Conservation (phyloP, 2,797 vertebrate genomes). For the Tachyglossus aculeatus region DNA sequence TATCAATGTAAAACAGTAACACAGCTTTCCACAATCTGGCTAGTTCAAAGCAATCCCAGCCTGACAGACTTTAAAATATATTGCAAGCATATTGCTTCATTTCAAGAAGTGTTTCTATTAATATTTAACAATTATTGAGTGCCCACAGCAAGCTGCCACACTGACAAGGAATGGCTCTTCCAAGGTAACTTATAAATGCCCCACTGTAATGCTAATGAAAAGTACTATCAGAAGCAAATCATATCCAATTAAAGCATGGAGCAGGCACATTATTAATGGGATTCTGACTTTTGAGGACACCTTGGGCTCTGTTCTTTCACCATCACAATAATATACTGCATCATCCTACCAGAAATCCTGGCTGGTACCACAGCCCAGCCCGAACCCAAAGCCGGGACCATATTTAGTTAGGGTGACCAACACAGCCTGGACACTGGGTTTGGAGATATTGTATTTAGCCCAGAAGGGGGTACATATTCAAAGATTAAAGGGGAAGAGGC, state of each 20-base stretch:
- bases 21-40: not conserved
- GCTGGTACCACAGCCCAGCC: too few species aligned
- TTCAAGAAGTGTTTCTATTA: slow-evolving; percentile 9
- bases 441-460: too few species aligned
- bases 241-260: slow-evolving; percentile 50
- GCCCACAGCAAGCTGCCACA: slow-evolving; percentile 19
- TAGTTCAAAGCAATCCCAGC: slow-evolving; percentile 22
- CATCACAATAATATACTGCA: too few species aligned
- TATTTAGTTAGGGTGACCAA: too few species aligned
- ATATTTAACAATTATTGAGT: slow-evolving; percentile 35
- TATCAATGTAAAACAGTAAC: slow-evolving; percentile 24
- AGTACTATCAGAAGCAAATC: slow-evolving; percentile 51
- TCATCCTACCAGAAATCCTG: too few species aligned
- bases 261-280: slow-evolving; percentile 45
- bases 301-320: slow-evolving; percentile 22
- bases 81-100: not conserved
- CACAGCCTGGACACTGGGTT: too few species aligned
- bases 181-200: slow-evolving; percentile 20
- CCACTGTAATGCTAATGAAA: slow-evolving; percentile 34
- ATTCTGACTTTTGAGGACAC: slow-evolving; percentile 33
- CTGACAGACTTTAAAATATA: slow-evolving; percentile 23
- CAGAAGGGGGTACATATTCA: too few species aligned
- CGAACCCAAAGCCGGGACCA: too few species aligned
- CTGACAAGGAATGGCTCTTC: slow-evolving; percentile 45
- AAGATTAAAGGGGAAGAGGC: too few species aligned